Percentiles rank a stretch among this genome's conserved stretches.
These are phyloP conservation scores for Trachemys scripta DNA, from an alignment of 2,113 vertebrate genomes.

Conservation along the genomic window DNA sequence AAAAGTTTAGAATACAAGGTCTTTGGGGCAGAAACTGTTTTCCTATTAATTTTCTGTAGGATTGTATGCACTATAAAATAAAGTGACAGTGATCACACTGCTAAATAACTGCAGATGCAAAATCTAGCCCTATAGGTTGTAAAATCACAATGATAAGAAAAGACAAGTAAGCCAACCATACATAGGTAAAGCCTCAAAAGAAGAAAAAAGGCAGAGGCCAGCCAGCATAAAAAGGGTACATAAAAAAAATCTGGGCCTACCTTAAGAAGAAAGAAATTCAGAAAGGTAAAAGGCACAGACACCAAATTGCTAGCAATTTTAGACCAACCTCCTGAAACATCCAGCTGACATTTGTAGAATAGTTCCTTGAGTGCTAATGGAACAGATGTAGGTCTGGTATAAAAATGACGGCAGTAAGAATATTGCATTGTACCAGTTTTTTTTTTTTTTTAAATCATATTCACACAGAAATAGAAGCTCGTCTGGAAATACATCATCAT, in stretches of 20 bases:
- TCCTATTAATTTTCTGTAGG: background rate
- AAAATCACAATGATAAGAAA: background rate
- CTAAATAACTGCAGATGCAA: background rate
- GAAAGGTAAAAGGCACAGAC: background rate
- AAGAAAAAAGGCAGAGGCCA: background rate
- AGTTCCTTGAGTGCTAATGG: background rate
- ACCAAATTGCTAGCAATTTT: background rate
- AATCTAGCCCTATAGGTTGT: background rate
- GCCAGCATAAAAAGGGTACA: background rate
- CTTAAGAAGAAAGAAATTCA: background rate
- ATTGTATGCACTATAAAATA: background rate
- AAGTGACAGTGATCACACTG: background rate
- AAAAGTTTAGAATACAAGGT: background rate
- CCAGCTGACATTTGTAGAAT: background rate
- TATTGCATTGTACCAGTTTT: background rate
- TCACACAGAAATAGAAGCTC: background rate
- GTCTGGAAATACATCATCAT: background rate
- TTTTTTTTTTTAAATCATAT: background rate
- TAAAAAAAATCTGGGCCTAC: background rate
- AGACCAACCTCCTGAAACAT: background rate
- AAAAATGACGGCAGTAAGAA: conserved; percentile 2
- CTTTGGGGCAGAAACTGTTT: background rate
- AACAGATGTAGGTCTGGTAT: background rate
- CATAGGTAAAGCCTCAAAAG: background rate
- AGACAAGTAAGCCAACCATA: background rate